Evolutionary conservation across 2,888 invertebrate species (phyloP).

Genomic region (Parochlus steinenii): DNA sequence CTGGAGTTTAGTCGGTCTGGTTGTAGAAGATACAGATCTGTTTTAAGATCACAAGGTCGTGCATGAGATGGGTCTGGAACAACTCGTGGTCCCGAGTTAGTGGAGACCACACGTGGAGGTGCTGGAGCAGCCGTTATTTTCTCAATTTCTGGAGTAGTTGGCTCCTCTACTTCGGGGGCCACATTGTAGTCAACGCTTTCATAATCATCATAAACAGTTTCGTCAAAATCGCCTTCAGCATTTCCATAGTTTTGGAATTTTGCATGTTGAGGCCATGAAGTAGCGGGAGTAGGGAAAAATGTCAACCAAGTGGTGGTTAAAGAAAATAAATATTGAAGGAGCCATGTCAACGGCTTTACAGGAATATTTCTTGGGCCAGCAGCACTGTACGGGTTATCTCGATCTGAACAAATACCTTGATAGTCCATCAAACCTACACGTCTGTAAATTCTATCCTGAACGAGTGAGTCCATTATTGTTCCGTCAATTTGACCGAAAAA

Average conservation of each 20-base stretch:
- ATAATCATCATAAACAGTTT: slow-evolving; percentile 19
- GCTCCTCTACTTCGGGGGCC: slow-evolving; percentile 11
- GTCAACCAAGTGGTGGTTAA: slow-evolving; percentile 26
- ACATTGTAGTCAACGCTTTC: slow-evolving; percentile 18
- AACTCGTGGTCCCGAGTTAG: slow-evolving; percentile 27
- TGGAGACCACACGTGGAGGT: slow-evolving; percentile 24
- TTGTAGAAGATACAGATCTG: slow-evolving; percentile 71
- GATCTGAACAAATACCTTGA: slow-evolving; percentile 67
- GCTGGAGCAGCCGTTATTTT: slow-evolving; percentile 22
- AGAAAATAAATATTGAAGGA: slow-evolving; percentile 25
- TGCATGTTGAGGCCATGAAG: slow-evolving; percentile 26
- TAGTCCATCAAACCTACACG: slow-evolving; percentile 77
- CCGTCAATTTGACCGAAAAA: slow-evolving; percentile 92
- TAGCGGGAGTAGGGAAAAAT: slow-evolving; percentile 22
- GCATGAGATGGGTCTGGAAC: slow-evolving; percentile 41
- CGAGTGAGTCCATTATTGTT: slow-evolving; percentile 83
- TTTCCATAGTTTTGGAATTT: slow-evolving; percentile 15
- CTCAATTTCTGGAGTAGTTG: slow-evolving; percentile 28
- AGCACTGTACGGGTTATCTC: slow-evolving; percentile 35
- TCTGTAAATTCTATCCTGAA: slow-evolving; percentile 79
- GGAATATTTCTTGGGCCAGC: slow-evolving; percentile 17
- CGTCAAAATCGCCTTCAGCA: slow-evolving; percentile 24
- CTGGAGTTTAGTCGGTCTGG: slow-evolving; percentile 62
- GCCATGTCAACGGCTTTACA: slow-evolving; percentile 22
- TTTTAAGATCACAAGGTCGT: slow-evolving; percentile 72